Percentiles rank a stretch among this genome's conserved stretches.
phyloP scores from a whole-genome alignment of 2,113 vertebrate genomes.

The Saguinus imperator region DNA sequence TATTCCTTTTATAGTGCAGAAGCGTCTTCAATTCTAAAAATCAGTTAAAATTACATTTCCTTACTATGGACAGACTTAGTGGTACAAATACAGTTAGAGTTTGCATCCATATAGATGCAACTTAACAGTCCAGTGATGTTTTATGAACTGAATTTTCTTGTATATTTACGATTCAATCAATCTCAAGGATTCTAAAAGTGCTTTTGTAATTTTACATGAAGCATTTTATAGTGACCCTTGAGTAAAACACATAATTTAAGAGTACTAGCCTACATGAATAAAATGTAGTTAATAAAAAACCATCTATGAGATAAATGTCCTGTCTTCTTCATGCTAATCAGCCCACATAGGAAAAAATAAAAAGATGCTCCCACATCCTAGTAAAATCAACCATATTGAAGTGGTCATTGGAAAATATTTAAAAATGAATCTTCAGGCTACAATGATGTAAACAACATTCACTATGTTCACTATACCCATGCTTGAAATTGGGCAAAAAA shows the following conservation, averaged over 20 bases:
- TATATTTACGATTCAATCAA: slow-evolving; percentile 51
- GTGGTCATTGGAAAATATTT: background rate
- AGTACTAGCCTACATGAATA: background rate
- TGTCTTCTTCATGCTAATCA: background rate
- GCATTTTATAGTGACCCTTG: slow-evolving; percentile 55
- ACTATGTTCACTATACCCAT: background rate
- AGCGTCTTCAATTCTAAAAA: background rate
- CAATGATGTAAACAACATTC: background rate
- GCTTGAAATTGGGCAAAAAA: background rate
- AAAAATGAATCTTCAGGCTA: background rate
- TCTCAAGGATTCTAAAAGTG: slow-evolving; percentile 36
- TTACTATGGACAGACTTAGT: background rate
- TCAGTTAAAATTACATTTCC: background rate
- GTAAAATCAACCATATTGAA: slow-evolving; percentile 3
- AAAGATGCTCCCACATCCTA: background rate
- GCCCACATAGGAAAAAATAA: background rate
- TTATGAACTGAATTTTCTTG: slow-evolving; percentile 40
- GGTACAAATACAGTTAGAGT: background rate
- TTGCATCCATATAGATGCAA: background rate
- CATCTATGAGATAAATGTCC: slow-evolving; percentile 3
- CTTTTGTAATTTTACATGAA: slow-evolving; percentile 62
- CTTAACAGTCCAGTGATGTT: background rate
- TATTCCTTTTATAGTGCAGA: background rate
- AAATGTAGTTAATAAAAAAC: slow-evolving; percentile 37
- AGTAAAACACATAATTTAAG: slow-evolving; percentile 36